These are phyloP conservation scores for Stomorhina lunata DNA, from an alignment of 2,888 invertebrate genomes.

Conservation along the genomic window DNA sequence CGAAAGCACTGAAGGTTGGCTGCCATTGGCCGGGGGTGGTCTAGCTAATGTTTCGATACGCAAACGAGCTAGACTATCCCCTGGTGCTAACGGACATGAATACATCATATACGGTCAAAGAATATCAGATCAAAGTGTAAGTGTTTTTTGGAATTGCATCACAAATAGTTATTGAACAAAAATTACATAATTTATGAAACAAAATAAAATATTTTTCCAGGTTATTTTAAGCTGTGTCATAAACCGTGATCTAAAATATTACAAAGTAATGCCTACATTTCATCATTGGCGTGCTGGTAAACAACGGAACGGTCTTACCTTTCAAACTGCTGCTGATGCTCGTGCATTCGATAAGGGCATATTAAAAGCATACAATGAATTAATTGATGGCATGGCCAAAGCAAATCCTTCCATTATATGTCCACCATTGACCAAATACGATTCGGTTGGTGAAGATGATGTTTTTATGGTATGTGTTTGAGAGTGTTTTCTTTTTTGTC, in stretches of 20 bases:
- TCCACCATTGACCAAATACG: constrained; percentile 80
- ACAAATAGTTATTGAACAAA: background rate
- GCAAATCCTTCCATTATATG: constrained; percentile 83
- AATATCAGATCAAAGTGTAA: constrained; percentile 94
- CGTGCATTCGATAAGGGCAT: constrained; percentile 96
- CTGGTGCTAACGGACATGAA: constrained; percentile 85
- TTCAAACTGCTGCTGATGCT: constrained; percentile 97
- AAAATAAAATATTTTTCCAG: constrained; percentile 80
- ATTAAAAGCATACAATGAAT: constrained; percentile 91
- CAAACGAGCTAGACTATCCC: constrained; percentile 84
- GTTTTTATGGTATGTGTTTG: constrained; percentile 90
- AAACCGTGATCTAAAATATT: constrained; percentile 97
- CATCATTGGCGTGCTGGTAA: constrained; percentile 98
- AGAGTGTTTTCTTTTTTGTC: background rate
- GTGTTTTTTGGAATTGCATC: constrained; percentile 72
- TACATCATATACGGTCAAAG: constrained; percentile 96
- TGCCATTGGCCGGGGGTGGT: constrained; percentile 95
- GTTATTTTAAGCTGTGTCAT: constrained; percentile 96
- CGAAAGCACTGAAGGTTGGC: constrained; percentile 98
- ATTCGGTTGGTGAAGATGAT: constrained; percentile 93
- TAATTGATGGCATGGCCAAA: constrained; percentile 92
- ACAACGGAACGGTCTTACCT: constrained; percentile 96
- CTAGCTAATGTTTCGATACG: constrained; percentile 95
- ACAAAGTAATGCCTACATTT: constrained; percentile 98
- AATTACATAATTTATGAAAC: background rate